Conservation (phyloP, 2,113 vertebrate genomes). For the Apeltes quadracus region DNA sequence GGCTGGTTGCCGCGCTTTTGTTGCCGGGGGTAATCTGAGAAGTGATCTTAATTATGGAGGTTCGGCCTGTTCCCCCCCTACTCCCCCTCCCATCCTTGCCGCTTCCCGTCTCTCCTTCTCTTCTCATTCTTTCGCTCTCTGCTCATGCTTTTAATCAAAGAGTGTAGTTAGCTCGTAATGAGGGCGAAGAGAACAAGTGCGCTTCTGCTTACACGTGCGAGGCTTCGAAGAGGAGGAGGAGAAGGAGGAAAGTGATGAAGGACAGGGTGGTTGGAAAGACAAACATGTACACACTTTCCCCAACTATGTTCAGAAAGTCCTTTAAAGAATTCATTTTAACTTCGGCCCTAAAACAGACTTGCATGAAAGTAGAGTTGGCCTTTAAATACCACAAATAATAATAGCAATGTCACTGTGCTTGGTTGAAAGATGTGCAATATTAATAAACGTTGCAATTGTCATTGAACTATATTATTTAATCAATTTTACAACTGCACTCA, state of each 20-base stretch:
- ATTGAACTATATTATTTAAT: not conserved
- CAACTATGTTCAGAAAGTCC: slow-evolving; percentile 52
- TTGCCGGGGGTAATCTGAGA: slow-evolving; percentile 84
- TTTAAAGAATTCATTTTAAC: slow-evolving; percentile 15
- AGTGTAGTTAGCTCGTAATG: slow-evolving; percentile 81
- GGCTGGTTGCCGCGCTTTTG: slow-evolving; percentile 78
- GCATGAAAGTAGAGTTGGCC: not conserved
- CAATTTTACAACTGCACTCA: not conserved
- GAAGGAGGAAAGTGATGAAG: slow-evolving; percentile 54
- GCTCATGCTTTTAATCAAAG: slow-evolving; percentile 83
- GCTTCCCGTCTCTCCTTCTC: slow-evolving; percentile 30
- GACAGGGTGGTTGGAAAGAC: slow-evolving; percentile 42
- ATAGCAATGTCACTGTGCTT: slow-evolving; percentile 16
- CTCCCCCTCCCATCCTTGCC: not conserved
- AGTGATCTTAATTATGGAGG: slow-evolving; percentile 86
- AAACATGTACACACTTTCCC: slow-evolving; percentile 43
- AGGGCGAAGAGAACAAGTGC: slow-evolving; percentile 75
- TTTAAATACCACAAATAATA: not conserved
- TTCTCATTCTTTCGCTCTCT: slow-evolving; percentile 20
- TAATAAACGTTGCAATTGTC: not conserved
- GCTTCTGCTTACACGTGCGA: slow-evolving; percentile 75
- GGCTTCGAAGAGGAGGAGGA: slow-evolving; percentile 56
- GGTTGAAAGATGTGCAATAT: not conserved
- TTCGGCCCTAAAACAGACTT: slow-evolving; percentile 15
- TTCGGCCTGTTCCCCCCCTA: slow-evolving; percentile 68